Conservation (phyloP, 2,888 invertebrate species). For the Tetranychus truncatus region DNA sequence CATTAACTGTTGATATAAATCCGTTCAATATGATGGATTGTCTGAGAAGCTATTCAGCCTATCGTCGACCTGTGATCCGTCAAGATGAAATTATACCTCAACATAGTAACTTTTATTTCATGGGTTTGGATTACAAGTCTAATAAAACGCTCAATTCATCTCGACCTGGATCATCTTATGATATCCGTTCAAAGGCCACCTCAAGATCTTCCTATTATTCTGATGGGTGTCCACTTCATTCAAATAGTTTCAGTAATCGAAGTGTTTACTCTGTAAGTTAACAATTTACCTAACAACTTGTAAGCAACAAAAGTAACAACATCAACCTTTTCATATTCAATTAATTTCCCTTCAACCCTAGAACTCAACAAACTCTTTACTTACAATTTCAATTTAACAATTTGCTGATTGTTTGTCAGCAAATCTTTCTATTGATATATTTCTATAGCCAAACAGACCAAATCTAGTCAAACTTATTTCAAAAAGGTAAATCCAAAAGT, state of each 20-base stretch:
- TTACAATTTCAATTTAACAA: too few species aligned
- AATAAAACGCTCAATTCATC: not conserved
- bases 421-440: too few species aligned
- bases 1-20: too few species aligned
- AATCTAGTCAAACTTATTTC: too few species aligned
- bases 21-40: not conserved
- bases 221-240: slow-evolving; percentile 2
- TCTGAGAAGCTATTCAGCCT: not conserved
- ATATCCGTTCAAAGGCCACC: not conserved
- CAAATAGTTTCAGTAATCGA: slow-evolving; percentile 3
- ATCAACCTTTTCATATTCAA: too few species aligned
- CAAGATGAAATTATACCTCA: slow-evolving; percentile 5
- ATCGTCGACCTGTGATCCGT: not conserved
- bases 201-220: not conserved
- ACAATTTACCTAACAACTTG: not conserved
- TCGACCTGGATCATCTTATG: slow-evolving; percentile 6
- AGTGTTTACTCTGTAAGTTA: slow-evolving; percentile 3
- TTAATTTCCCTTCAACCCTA: too few species aligned
- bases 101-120: slow-evolving; percentile 11
- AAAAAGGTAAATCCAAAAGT: too few species aligned
- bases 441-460: too few species aligned
- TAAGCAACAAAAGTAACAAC: too few species aligned
- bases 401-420: too few species aligned
- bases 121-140: not conserved
- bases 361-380: too few species aligned